A percentile compares a stretch with the other conserved stretches of the same genome.
Conservation (phyloP, 2,113 vertebrate species). For the Illadopsis cleaveri region DNA sequence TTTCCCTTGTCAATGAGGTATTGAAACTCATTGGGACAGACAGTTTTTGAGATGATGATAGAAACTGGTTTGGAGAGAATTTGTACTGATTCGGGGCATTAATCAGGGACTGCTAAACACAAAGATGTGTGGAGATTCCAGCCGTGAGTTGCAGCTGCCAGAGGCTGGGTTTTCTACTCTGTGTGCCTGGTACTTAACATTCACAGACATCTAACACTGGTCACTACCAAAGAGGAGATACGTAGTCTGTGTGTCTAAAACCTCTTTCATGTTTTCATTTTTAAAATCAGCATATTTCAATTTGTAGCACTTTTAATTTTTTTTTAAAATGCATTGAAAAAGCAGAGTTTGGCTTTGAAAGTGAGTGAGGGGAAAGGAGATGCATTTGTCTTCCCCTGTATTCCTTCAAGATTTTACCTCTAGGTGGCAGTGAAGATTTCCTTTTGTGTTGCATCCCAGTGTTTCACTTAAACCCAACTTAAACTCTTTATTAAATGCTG, state of each 20-base stretch:
- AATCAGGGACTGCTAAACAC: neutral
- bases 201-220: neutral
- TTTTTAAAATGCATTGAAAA: neutral
- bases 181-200: neutral
- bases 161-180: neutral
- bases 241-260: neutral
- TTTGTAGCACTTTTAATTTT: neutral
- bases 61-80: neutral
- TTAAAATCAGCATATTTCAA: neutral
- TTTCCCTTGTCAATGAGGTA: neutral
- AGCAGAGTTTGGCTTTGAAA: neutral
- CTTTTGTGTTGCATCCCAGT: neutral
- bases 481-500: neutral
- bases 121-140: neutral
- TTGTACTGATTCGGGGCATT: neutral
- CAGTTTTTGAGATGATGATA: neutral
- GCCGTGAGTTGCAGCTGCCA: neutral
- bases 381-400: neutral
- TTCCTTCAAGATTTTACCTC: conserved; percentile 9
- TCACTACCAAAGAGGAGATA: neutral
- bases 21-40: neutral
- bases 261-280: neutral
- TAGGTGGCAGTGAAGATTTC: conserved; percentile 66
- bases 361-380: neutral
- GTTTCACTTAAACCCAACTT: neutral